Percentiles rank a stretch among this genome's conserved stretches.
phyloP scores from a whole-genome alignment of 2,888 invertebrate species.

The Pseudanteris insignis region DNA sequence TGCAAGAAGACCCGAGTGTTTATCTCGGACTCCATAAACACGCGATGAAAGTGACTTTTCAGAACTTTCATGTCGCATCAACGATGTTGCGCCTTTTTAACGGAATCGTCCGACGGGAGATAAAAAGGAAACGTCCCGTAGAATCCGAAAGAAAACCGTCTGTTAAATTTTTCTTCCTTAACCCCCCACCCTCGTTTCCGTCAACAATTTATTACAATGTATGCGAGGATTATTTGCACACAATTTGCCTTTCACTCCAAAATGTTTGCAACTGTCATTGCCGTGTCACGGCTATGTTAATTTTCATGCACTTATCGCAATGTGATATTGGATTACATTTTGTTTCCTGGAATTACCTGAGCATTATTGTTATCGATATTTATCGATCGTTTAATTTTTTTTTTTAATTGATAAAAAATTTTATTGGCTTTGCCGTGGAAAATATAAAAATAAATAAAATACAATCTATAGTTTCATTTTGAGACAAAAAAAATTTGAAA shows the following conservation, averaged over 20 bases:
- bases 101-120: conserved; percentile 11
- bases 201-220: conserved; percentile 28
- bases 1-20: background rate
- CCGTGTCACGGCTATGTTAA: background rate
- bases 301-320: no score
- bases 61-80: conserved; percentile 15
- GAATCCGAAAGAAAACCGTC: conserved; percentile 16
- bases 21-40: conserved; percentile 5
- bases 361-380: no score
- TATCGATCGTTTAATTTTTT: no score
- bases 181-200: no score
- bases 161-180: no score
- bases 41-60: conserved; percentile 19
- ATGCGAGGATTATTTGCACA: conserved; percentile 35
- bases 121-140: conserved; percentile 9
- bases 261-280: conserved; percentile 23
- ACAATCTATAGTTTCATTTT: no score
- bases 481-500: no score
- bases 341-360: no score
- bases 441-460: no score
- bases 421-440: no score
- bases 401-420: no score
- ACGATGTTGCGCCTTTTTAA: conserved; percentile 5
- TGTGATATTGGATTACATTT: no score
- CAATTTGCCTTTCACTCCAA: conserved; percentile 43